phyloP scores from a whole-genome alignment of 2,888 invertebrate genomes.

The Geotrupes spiniger region DNA sequence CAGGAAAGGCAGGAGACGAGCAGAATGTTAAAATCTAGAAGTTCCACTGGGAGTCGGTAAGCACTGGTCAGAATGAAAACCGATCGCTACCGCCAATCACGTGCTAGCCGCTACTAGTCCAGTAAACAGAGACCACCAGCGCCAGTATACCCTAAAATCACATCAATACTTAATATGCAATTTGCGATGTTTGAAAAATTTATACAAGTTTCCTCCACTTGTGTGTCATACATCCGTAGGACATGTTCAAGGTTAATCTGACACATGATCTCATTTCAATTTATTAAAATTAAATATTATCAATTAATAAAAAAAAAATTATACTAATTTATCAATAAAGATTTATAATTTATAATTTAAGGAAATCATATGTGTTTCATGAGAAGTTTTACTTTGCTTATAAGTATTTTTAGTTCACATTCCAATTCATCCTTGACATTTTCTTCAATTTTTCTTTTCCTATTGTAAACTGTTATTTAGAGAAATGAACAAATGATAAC shows the following conservation, averaged over 20 bases:
- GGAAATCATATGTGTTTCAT: no score
- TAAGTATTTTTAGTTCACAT: no score
- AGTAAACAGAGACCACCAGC: slow-evolving; percentile 25
- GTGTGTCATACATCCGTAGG: slow-evolving; percentile 6
- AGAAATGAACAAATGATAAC: no score
- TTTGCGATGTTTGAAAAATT: slow-evolving; percentile 44
- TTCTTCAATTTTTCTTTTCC: no score
- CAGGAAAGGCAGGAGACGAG: slow-evolving; percentile 40
- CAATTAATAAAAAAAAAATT: no score
- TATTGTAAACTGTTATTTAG: no score
- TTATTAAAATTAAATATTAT: no score
- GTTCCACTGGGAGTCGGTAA: slow-evolving; percentile 38
- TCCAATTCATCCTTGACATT: no score
- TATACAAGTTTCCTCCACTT: slow-evolving; percentile 32
- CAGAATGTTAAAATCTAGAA: slow-evolving; percentile 44
- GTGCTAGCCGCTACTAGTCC: slow-evolving; percentile 18
- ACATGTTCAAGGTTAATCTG: slow-evolving; percentile 10
- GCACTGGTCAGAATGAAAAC: slow-evolving; percentile 36
- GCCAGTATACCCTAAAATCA: slow-evolving; percentile 35
- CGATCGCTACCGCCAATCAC: slow-evolving; percentile 32
- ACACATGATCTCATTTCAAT: not conserved
- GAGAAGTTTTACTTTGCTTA: no score
- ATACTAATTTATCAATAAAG: no score
- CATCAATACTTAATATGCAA: slow-evolving; percentile 46
- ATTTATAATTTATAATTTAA: no score